A percentile compares a stretch with the other conserved stretches of the same genome.
These are phyloP conservation scores for Lacerta viridis DNA, from an alignment of 2,797 vertebrate genomes.

Conservation along the genomic window DNA sequence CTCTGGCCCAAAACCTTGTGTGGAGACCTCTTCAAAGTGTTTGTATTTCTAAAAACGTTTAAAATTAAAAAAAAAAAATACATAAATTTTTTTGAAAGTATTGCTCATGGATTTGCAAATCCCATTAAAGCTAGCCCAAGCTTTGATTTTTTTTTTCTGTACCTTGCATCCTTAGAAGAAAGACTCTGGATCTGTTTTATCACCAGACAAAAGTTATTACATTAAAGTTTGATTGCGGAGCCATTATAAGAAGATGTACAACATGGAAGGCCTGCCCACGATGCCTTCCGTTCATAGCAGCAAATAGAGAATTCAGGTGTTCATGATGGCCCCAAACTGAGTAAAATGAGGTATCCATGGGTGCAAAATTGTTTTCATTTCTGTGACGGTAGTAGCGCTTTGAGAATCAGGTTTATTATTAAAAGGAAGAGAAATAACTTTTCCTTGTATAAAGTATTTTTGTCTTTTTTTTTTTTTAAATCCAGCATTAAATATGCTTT, in stretches of 20 bases:
- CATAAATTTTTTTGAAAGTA: neutral
- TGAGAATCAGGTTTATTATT: neutral
- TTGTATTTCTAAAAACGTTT: neutral
- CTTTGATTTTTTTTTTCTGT: neutral
- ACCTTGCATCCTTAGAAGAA: neutral
- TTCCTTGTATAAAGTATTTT: constrained; percentile 21
- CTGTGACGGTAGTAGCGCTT: neutral
- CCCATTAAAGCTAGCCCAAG: neutral
- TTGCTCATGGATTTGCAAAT: neutral
- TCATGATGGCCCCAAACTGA: neutral
- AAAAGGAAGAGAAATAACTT: neutral
- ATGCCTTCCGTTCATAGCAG: neutral
- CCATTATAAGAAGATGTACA: neutral
- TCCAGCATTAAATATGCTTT: neutral
- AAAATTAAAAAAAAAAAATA: neutral
- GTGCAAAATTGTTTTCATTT: neutral
- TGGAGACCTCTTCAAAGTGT: neutral
- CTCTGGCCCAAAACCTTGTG: neutral
- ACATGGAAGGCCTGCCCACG: neutral
- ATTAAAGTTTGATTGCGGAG: neutral
- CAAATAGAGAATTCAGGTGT: constrained; percentile 1
- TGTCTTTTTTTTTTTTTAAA: neutral
- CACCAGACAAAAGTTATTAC: neutral
- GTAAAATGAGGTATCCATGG: neutral
- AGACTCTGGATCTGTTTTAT: neutral